Percentiles rank a stretch among this genome's conserved stretches.
Conservation (phyloP, 2,113 vertebrate genomes). For the Pomatorhinus ruficollis region DNA sequence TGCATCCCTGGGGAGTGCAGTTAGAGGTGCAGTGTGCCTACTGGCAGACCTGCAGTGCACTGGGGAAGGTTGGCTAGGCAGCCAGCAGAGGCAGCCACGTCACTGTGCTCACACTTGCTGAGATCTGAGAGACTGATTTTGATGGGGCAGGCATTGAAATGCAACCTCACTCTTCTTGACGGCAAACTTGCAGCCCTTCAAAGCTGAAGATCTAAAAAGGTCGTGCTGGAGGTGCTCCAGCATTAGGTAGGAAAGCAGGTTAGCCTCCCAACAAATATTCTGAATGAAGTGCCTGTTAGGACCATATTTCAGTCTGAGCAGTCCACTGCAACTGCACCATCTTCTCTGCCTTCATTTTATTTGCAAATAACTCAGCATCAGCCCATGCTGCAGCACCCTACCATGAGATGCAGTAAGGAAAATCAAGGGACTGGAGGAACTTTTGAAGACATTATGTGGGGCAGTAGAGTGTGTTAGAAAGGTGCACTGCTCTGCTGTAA, state of each 20-base stretch:
- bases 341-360: neutral
- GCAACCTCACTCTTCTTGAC: neutral
- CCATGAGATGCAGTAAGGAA: neutral
- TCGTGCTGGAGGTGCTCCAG: neutral
- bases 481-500: neutral
- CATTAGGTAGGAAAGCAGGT: neutral
- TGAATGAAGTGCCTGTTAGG: neutral
- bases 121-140: neutral
- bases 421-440: neutral
- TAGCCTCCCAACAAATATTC: neutral
- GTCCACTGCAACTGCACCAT: neutral
- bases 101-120: neutral
- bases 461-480: neutral
- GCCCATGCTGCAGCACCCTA: neutral
- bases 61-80: neutral
- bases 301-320: neutral
- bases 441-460: neutral
- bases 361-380: neutral
- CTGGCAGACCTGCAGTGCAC: neutral
- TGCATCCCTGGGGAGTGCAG: neutral
- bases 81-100: neutral
- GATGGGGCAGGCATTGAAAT: neutral
- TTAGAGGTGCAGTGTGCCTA: neutral
- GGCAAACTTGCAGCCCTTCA: neutral
- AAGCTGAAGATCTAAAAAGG: neutral